Percentiles rank a stretch among this genome's conserved stretches.
Evolutionary conservation across 2,797 vertebrate genomes (phyloP).

Genomic region (Miichthys miiuy): DNA sequence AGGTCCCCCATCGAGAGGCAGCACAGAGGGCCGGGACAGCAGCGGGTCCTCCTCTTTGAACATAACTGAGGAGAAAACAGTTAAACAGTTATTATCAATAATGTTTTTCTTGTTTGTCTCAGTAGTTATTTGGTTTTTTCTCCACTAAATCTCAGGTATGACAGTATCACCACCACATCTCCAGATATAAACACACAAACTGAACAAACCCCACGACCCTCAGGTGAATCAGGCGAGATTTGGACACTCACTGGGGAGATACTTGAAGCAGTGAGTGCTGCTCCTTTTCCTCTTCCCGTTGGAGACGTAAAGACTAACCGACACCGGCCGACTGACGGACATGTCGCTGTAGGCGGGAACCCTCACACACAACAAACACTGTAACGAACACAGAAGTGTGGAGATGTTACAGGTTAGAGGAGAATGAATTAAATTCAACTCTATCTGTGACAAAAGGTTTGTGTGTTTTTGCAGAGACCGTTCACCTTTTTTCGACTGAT

Average conservation of each 20-base stretch:
- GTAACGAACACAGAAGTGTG: background rate
- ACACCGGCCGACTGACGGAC: conserved; percentile 86
- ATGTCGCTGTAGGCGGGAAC: conserved; percentile 91
- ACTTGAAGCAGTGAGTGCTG: conserved; percentile 93
- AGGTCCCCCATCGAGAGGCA: conserved; percentile 76
- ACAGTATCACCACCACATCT: background rate
- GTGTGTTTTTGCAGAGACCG: too few species aligned
- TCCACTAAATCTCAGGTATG: background rate
- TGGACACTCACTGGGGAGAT: conserved; percentile 88
- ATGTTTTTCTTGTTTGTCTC: background rate
- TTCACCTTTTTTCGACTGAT: background rate
- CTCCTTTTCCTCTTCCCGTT: conserved; percentile 94
- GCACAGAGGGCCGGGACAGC: conserved; percentile 80
- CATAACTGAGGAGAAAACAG: conserved; percentile 82
- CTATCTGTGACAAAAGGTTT: background rate
- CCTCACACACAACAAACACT: conserved; percentile 89
- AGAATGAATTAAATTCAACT: background rate
- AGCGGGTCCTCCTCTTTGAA: conserved; percentile 91
- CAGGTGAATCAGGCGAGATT: background rate
- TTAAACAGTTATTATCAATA: background rate
- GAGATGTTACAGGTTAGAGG: background rate
- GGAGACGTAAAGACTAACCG: conserved; percentile 92
- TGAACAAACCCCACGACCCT: background rate
- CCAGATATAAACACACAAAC: background rate
- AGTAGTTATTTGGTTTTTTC: too few species aligned